phyloP scores from a whole-genome alignment of 2,888 invertebrate species.

The Odontothrips loti region DNA sequence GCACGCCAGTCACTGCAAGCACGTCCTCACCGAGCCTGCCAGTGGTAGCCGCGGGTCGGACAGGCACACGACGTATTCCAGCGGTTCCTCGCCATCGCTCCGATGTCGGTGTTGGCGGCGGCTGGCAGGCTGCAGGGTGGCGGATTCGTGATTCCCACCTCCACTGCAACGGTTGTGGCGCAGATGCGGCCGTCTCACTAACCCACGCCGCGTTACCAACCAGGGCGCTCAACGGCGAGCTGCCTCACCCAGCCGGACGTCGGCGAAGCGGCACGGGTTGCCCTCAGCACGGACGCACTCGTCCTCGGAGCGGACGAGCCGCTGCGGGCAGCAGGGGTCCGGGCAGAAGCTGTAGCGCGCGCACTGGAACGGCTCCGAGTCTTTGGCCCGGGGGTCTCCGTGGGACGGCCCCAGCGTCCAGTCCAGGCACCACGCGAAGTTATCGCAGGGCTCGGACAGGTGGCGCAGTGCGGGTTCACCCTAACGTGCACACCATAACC shows the following conservation, averaged over 20 bases:
- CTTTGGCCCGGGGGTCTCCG: slow-evolving; percentile 56
- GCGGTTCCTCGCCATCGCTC: not conserved
- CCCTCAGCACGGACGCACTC: slow-evolving; percentile 48
- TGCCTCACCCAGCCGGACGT: not conserved
- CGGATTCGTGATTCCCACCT: not conserved
- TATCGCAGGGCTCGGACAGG: slow-evolving; percentile 58
- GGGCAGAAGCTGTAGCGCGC: slow-evolving; percentile 64
- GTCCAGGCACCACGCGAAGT: slow-evolving; percentile 57
- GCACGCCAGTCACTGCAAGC: no score
- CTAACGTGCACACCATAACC: slow-evolving; percentile 25
- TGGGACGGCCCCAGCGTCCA: slow-evolving; percentile 47
- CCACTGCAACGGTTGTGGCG: not conserved
- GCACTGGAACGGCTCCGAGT: slow-evolving; percentile 54
- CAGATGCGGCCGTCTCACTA: no score
- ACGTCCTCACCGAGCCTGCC: not conserved
- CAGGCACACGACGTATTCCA: not conserved
- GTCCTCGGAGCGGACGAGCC: slow-evolving; percentile 46
- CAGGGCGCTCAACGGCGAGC: no score
- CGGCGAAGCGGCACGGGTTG: slow-evolving; percentile 52
- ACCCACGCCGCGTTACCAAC: no score
- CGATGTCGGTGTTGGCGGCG: not conserved
- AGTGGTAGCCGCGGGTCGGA: not conserved
- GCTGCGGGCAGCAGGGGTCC: slow-evolving; percentile 58
- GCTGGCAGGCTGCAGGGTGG: not conserved
- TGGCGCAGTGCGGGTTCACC: slow-evolving; percentile 49